Evolutionary conservation across 2,888 invertebrate species (phyloP).

Genomic region (Drosophila ustulata): DNA sequence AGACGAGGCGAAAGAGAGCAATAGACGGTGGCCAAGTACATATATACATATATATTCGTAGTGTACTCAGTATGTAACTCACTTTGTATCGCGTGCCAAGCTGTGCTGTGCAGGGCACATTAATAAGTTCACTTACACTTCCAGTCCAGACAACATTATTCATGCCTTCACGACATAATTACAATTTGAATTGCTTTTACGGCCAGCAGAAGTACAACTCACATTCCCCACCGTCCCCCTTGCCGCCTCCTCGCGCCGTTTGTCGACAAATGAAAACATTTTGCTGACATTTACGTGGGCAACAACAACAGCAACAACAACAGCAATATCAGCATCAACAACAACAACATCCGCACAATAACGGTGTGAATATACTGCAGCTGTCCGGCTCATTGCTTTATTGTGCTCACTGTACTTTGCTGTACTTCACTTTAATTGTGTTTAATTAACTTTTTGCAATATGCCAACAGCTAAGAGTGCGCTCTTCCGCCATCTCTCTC

Average conservation of each 20-base stretch:
- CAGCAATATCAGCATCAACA: conserved; percentile 4
- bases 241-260: conserved; percentile 21
- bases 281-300: conserved; percentile 70
- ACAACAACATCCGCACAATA: conserved; percentile 8
- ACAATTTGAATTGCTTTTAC: conserved; percentile 78
- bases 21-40: conserved; percentile 1
- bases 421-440: conserved; percentile 58
- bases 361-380: conserved; percentile 20
- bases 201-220: conserved; percentile 56
- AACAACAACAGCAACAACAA: conserved; percentile 33
- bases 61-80: conserved; percentile 6
- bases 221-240: conserved; percentile 34
- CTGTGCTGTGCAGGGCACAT: conserved; percentile 44
- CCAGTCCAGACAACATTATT: conserved; percentile 73
- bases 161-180: conserved; percentile 75
- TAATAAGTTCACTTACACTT: conserved; percentile 76
- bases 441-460: conserved; percentile 72
- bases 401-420: conserved; percentile 20
- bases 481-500: neutral
- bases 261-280: conserved; percentile 74
- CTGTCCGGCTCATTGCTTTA: conserved; percentile 45
- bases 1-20: conserved; percentile 13
- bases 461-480: conserved; percentile 48
- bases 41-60: neutral
- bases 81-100: conserved; percentile 55